Evolutionary conservation across 2,888 invertebrate species (phyloP).

Genomic region (Galeopsomyia nigrocyanea): DNA sequence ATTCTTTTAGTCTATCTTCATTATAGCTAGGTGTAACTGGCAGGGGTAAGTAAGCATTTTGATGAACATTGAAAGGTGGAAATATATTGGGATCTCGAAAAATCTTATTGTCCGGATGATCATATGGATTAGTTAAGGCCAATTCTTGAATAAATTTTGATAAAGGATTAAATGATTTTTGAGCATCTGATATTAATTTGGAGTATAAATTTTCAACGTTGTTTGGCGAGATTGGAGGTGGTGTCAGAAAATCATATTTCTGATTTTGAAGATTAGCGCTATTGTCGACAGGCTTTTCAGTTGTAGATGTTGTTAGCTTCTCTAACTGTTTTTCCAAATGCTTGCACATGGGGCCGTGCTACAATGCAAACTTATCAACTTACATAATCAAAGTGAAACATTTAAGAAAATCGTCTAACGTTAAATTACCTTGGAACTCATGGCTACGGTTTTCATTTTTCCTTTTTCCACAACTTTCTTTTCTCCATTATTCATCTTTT

Average conservation of each 20-base stretch:
- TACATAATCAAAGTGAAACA: neutral
- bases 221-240: neutral
- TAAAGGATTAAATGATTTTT: conserved; percentile 41
- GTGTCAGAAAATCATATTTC: neutral
- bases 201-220: conserved; percentile 33
- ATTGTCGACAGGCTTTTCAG: neutral
- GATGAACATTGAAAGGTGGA: conserved; percentile 35
- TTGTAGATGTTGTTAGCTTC: conserved; percentile 2
- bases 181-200: conserved; percentile 34
- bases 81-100: conserved; percentile 47
- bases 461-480: conserved; percentile 5
- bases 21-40: conserved; percentile 28
- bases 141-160: conserved; percentile 46
- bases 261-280: neutral
- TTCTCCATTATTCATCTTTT: conserved; percentile 22
- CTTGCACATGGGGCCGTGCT: conserved; percentile 12
- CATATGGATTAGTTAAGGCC: conserved; percentile 37
- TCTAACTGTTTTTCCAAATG: conserved; percentile 4
- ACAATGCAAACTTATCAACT: neutral
- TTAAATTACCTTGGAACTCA: conserved; percentile 24
- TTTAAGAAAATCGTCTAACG: neutral
- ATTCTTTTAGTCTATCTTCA: conserved; percentile 14
- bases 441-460: conserved; percentile 2
- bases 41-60: conserved; percentile 49
- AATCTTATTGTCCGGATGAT: conserved; percentile 47